These are phyloP conservation scores for Parascotia fuliginaria DNA, from an alignment of 2,888 invertebrate genomes.

Conservation along the genomic window DNA sequence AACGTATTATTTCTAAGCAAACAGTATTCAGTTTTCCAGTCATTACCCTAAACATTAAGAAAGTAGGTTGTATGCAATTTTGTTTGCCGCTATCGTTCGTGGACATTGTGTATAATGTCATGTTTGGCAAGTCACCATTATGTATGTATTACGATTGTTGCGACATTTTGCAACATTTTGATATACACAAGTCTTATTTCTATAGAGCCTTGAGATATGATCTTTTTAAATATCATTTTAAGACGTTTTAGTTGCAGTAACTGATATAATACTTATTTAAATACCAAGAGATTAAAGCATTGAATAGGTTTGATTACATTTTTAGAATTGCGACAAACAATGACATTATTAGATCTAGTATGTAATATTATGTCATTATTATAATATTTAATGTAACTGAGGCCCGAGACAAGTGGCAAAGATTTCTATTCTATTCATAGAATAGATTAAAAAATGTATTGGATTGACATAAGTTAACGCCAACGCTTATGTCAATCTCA, in stretches of 20 bases:
- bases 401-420: too few relatives aligned
- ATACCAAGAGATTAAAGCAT: too few relatives aligned
- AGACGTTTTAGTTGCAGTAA: neutral
- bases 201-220: neutral
- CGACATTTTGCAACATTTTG: constrained; percentile 9
- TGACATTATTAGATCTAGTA: too few relatives aligned
- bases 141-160: constrained; percentile 16
- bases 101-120: neutral
- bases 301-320: too few relatives aligned
- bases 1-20: neutral
- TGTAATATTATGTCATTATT: too few relatives aligned
- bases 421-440: too few relatives aligned
- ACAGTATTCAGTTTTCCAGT: neutral
- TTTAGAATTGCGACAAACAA: too few relatives aligned
- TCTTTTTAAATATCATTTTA: neutral
- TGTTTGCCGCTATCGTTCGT: neutral
- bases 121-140: constrained; percentile 24
- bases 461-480: too few relatives aligned
- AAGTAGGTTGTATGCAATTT: neutral
- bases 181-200: neutral
- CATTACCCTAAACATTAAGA: neutral
- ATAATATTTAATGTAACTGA: too few relatives aligned
- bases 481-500: too few relatives aligned
- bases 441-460: too few relatives aligned
- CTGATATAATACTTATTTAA: neutral